These are phyloP conservation scores for Neuroterus valhalla DNA, from an alignment of 1,140 invertebrate genomes.

Conservation along the genomic window DNA sequence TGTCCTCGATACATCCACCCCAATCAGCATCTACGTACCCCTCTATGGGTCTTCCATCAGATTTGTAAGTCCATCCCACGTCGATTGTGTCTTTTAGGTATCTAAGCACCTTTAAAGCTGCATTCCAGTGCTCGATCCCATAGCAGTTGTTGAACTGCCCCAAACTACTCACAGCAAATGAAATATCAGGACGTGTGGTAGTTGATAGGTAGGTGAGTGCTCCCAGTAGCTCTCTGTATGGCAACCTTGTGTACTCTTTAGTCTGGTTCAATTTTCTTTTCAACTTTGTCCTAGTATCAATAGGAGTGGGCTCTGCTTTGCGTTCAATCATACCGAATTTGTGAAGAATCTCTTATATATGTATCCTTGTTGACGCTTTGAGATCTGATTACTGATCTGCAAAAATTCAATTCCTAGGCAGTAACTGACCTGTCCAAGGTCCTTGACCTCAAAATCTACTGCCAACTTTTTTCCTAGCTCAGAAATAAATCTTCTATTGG, in stretches of 20 bases:
- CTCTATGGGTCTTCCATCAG: background rate
- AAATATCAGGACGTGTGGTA: conserved; percentile 62
- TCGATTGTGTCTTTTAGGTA: conserved; percentile 51
- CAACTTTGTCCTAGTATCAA: background rate
- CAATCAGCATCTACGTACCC: conserved; percentile 53
- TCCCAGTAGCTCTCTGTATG: conserved; percentile 49
- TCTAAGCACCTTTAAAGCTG: conserved; percentile 45
- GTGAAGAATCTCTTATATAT: background rate
- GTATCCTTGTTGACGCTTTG: background rate
- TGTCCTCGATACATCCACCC: conserved; percentile 1
- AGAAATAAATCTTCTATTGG: background rate
- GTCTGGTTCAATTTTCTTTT: background rate
- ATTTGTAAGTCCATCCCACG: conserved; percentile 34
- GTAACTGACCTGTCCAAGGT: background rate
- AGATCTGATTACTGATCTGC: background rate
- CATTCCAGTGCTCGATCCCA: conserved; percentile 38
- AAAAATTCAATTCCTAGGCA: background rate
- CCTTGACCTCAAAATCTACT: conserved; percentile 19
- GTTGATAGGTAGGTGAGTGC: conserved; percentile 55
- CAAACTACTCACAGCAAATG: conserved; percentile 50
- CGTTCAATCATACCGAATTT: background rate
- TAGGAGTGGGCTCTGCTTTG: background rate
- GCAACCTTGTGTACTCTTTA: background rate
- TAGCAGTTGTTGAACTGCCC: conserved; percentile 47
- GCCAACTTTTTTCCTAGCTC: background rate